These are phyloP conservation scores for Apis laboriosa DNA, from an alignment of 1,140 invertebrate genomes.

Conservation along the genomic window DNA sequence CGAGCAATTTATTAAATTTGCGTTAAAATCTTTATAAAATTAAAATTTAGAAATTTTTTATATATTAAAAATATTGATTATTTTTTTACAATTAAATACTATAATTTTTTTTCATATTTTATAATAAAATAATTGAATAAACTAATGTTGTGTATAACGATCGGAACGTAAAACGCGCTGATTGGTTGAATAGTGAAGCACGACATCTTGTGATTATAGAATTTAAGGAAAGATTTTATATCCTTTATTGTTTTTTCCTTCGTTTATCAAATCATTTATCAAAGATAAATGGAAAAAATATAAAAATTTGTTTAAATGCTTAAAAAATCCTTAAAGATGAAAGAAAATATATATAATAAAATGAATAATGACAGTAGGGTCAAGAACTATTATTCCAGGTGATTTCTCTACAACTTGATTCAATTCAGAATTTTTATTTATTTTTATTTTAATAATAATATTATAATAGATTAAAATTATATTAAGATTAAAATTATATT, in stretches of 20 bases:
- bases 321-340: neutral
- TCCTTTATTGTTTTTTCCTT: neutral
- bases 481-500: neutral
- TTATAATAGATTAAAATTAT: neutral
- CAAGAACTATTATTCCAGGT: neutral
- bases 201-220: conserved; percentile 20
- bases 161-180: conserved; percentile 16
- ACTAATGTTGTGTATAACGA: conserved; percentile 35
- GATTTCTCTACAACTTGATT: neutral
- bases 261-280: conserved; percentile 7
- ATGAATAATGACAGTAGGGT: too few species aligned
- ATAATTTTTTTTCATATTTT: neutral
- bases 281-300: neutral
- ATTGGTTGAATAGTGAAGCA: conserved; percentile 34
- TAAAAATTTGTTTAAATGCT: neutral
- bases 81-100: neutral
- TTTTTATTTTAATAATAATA: neutral
- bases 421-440: neutral
- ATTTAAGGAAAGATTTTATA: conserved; percentile 38
- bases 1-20: neutral
- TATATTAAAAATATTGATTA: neutral
- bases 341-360: neutral
- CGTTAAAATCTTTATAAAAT: neutral
- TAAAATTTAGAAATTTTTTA: neutral
- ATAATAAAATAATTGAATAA: neutral